phyloP scores from a whole-genome alignment of 2,797 vertebrate genomes.

The Chelon labrosus region DNA sequence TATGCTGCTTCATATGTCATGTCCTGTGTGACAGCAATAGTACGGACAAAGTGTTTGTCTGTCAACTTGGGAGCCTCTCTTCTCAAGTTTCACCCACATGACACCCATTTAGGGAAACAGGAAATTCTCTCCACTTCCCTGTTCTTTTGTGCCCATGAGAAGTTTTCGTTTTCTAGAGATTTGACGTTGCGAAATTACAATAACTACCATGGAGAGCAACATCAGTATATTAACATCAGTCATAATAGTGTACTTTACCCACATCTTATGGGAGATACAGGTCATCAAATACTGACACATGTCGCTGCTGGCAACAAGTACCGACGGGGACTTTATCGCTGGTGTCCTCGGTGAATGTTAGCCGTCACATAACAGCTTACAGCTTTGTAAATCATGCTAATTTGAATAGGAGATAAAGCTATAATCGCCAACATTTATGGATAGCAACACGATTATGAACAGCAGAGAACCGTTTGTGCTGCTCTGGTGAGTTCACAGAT shows the following conservation, averaged over 20 bases:
- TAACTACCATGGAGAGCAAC: background rate
- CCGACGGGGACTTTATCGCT: background rate
- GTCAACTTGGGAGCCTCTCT: background rate
- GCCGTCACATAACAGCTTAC: background rate
- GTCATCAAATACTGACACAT: constrained; percentile 2
- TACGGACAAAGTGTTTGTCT: background rate
- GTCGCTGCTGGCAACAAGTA: background rate
- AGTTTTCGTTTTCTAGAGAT: background rate
- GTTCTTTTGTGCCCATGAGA: constrained; percentile 26
- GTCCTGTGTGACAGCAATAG: constrained; percentile 17
- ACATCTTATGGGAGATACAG: background rate
- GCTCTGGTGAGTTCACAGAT: background rate
- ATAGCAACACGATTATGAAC: background rate
- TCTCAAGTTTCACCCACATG: constrained; percentile 60
- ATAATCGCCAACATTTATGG: background rate
- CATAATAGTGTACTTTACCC: background rate
- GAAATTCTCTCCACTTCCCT: constrained; percentile 60
- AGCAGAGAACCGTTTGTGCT: background rate
- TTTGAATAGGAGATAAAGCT: background rate
- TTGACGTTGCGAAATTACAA: background rate
- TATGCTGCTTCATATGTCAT: background rate
- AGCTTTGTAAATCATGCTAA: background rate
- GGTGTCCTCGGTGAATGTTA: background rate
- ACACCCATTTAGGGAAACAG: constrained; percentile 3
- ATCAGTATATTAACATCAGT: background rate